Base-by-base conservation (phyloP, 2,888 invertebrate species). In the Eristalis intricaria region DNA sequence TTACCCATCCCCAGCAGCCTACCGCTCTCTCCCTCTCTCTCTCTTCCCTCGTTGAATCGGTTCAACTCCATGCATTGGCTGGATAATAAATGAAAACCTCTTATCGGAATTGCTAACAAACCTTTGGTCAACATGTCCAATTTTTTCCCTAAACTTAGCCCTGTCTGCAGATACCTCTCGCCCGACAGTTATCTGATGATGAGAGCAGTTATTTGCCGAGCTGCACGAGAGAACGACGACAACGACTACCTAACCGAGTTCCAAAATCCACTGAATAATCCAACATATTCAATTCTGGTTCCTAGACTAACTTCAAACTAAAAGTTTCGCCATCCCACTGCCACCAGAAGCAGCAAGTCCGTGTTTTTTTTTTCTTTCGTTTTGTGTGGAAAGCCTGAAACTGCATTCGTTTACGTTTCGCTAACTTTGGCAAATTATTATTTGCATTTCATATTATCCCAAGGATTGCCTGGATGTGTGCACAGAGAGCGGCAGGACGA, bases 381-480 rank as follows among this genome's bases (percentile, higher is more conserved):
- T 50, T 50, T 50, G 19, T 19, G n/a, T n/a, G 50, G 4, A 43
- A 74, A 64, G 40, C 60, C 61, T 32, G 69, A 35, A 80, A 75
- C 63, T 75, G 29, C 75, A 84, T 79, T 79, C 64, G 61, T 70
- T 84, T 79, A 66, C 73, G 69, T 84, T 84, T 75, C 70, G 69
- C 79, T 75, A 83, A 83, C 80, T 75, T 80, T 43, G 56, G 64
- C 73, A 84, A 84, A 84, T 70, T 80, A 80, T 80, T 79, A 84
- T 84, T 84, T 84, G 80, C 84, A 84, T 84, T 84, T 70, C 80
- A 76, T 76, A 84, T 80, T 75, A 84, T 63, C 65, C 19, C 56
- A 76, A 66, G 69, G 58, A 65, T 29, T 4, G 15, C 22, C 26
- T 19, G 69, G 61, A n/a, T 56, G 35, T 38, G 32, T 70, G 69